Evolutionary conservation across 2,888 invertebrate genomes (phyloP), one percentile per base, ranked within the genome.

Genomic region (Perizoma affinitatum): DNA sequence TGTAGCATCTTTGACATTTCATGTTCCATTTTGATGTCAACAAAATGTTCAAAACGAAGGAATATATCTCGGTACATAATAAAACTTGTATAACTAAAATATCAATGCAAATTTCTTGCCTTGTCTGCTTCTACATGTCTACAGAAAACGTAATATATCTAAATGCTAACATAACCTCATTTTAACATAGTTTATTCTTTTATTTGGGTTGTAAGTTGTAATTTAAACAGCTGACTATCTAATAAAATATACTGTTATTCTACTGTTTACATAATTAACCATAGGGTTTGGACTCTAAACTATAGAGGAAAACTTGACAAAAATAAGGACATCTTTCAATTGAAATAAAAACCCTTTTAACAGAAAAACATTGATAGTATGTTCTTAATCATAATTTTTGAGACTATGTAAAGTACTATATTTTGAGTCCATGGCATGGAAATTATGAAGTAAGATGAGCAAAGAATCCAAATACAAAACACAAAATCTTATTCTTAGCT

Each of bases 1-100:
- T 57, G 44, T 22, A 76, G 72, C 69, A 80, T 82, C 76, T 86
- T 86, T 89, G 87, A 88, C 88, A 86, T 84, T 85, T 82, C 69
- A 71, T 80, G 72, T 74, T 77, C 74, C 74, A 76, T 78, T 78
- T 66, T 77, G 71, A 80, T 88, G 83, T 84, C 86, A 88, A 89
- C 86, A 88, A 83, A 74, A 82, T 80, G 54, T 72, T 69, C 67
- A 53, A 41, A 50, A 58, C 34, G 10, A 7, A 47, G 11, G 9
- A 53, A 51, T 11, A 11, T 10, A 54, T 57, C 58, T 51, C 7
- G 5, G 22, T 61, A n/a, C 52, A 47, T 11, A 46, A 40, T 61
- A 42, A 42, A 42, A 43, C 48, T 34, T 46, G 50, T 46, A 10
- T 46, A 35, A 49, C 36, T 22, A 22, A n/a, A 36, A 33, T 42